Evolutionary conservation across 1,140 invertebrate genomes (phyloP).

Genomic region (Brachionus sp.): DNA sequence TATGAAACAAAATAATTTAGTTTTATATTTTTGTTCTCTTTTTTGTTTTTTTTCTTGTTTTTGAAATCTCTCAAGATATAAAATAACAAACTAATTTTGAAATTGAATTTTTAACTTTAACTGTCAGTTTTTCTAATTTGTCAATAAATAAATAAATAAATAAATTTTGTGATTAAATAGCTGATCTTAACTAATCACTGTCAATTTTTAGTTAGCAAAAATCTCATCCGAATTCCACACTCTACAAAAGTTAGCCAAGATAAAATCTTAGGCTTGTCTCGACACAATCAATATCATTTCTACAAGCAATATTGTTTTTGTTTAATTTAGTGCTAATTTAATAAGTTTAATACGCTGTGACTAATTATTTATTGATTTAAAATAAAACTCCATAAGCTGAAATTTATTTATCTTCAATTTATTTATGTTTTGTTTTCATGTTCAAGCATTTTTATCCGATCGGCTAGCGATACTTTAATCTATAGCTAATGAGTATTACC

Average conservation of each 20-base stretch:
- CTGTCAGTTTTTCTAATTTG: background rate
- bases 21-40: too few species aligned
- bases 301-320: background rate
- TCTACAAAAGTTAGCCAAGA: background rate
- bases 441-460: background rate
- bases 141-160: background rate
- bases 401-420: background rate
- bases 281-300: background rate
- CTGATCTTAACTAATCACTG: background rate
- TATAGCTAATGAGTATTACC: background rate
- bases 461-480: background rate
- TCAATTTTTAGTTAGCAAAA: background rate
- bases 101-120: background rate
- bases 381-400: background rate
- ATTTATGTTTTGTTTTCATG: background rate
- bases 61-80: conserved; percentile 3
- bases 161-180: too few species aligned
- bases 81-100: conserved; percentile 1
- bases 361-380: conserved; percentile 20
- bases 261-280: background rate
- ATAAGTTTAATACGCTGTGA: conserved; percentile 24
- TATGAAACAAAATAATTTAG: background rate
- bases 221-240: background rate
- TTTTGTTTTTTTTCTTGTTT: too few species aligned
- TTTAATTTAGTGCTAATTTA: conserved; percentile 5